These are phyloP conservation scores for Danaus plexippus DNA, from an alignment of 1,140 invertebrate species.

Conservation along the genomic window DNA sequence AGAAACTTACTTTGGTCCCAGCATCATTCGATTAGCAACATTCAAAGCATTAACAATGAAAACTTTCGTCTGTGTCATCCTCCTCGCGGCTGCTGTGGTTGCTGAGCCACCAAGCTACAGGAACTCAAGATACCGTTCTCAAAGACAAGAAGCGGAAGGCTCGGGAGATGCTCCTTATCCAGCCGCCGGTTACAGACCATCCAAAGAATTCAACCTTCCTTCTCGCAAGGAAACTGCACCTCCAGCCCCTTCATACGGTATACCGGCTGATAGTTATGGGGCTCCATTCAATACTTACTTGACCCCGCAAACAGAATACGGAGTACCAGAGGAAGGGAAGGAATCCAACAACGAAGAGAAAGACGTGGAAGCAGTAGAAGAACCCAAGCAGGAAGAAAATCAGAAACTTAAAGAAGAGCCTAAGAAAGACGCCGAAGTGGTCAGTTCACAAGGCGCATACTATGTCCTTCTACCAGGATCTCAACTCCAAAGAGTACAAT, in stretches of 20 bases:
- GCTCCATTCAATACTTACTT: constrained; percentile 47
- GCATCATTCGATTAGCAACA: constrained; percentile 55
- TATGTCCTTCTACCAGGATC: constrained; percentile 52
- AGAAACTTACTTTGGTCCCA: constrained; percentile 18
- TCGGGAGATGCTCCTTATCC: constrained; percentile 49
- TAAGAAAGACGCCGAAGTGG: constrained; percentile 43
- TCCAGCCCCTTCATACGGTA: constrained; percentile 51
- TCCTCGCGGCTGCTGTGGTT: constrained; percentile 38
- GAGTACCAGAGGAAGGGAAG: constrained; percentile 30
- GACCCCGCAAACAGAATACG: constrained; percentile 46
- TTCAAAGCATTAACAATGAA: constrained; percentile 52
- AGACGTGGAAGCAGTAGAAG: constrained; percentile 30
- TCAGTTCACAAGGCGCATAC: constrained; percentile 51
- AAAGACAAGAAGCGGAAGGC: constrained; percentile 36
- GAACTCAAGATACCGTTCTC: constrained; percentile 31
- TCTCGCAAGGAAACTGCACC: constrained; percentile 40
- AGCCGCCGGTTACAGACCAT: constrained; percentile 54
- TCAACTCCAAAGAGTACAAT: constrained; percentile 56
- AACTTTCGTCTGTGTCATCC: constrained; percentile 37
- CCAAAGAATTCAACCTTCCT: constrained; percentile 55
- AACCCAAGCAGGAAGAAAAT: constrained; percentile 29
- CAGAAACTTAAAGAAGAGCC: constrained; percentile 39
- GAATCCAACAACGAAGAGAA: constrained; percentile 22
- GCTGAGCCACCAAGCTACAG: constrained; percentile 53
- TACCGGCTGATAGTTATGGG: constrained; percentile 57